Percentiles rank a stretch among this genome's conserved stretches.
phyloP scores from a whole-genome alignment of 1,140 invertebrate genomes.

The Diorhabda carinulata region DNA sequence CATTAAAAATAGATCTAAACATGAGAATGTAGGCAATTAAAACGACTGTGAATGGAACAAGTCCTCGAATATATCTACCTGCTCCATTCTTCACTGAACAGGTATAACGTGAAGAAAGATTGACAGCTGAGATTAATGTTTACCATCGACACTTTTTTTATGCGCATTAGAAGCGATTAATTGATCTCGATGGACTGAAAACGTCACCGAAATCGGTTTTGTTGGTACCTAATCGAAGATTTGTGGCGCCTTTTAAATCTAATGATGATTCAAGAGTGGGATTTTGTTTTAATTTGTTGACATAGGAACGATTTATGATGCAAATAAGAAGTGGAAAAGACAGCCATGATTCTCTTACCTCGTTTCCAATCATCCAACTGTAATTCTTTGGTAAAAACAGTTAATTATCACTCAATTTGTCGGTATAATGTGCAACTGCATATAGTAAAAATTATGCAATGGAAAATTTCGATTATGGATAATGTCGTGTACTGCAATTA shows the following conservation, averaged over 20 bases:
- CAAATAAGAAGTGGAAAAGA: too few species aligned
- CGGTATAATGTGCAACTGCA: too few species aligned
- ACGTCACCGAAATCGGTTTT: slow-evolving; percentile 13
- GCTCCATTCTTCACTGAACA: slow-evolving; percentile 4
- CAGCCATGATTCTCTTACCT: too few species aligned
- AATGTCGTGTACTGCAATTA: too few species aligned
- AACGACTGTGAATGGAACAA: background rate
- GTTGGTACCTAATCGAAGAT: background rate
- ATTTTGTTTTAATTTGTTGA: background rate
- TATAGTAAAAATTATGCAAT: too few species aligned
- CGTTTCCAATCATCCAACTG: too few species aligned
- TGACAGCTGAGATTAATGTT: slow-evolving; percentile 22
- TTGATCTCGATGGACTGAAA: slow-evolving; percentile 19
- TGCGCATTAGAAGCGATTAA: slow-evolving; percentile 16
- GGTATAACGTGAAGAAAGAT: slow-evolving; percentile 23
- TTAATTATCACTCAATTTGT: too few species aligned
- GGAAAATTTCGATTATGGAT: too few species aligned
- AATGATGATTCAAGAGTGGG: background rate
- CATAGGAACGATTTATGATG: too few species aligned
- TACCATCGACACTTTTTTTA: slow-evolving; percentile 24
- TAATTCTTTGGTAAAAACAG: too few species aligned
- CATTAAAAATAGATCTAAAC: too few species aligned
- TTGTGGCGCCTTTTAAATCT: slow-evolving; percentile 10
- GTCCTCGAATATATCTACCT: slow-evolving; percentile 1
- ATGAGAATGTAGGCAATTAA: background rate